Percentiles rank a stretch among this genome's conserved stretches.
Conservation (phyloP, 2,888 invertebrate genomes). For the Megastigmus dorsalis region DNA sequence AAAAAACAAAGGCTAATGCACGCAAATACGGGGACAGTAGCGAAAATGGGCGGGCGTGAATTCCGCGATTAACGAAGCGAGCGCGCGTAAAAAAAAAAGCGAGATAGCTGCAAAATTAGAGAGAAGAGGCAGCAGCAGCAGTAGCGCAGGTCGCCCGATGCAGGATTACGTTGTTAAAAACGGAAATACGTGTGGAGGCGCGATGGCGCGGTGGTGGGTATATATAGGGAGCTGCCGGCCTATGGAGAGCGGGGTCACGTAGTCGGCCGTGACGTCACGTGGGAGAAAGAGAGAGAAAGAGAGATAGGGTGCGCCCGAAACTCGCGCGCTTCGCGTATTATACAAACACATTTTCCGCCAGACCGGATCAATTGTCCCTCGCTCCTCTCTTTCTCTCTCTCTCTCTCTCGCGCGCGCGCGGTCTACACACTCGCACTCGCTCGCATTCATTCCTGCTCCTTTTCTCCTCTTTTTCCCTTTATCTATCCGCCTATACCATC, state of each 20-base stretch:
- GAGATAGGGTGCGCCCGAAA: constrained; percentile 61
- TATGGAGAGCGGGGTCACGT: constrained; percentile 60
- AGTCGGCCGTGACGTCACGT: constrained; percentile 57
- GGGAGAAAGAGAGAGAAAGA: too few relatives aligned
- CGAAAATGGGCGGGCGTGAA: neutral
- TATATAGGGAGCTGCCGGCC: too few relatives aligned
- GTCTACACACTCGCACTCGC: too few relatives aligned
- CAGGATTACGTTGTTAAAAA: constrained; percentile 25
- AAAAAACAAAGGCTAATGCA: too few relatives aligned
- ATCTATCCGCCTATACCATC: too few relatives aligned
- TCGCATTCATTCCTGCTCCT: too few relatives aligned
- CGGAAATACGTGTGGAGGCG: constrained; percentile 49
- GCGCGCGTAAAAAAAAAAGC: neutral
- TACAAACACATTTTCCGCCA: constrained; percentile 62
- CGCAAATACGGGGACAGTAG: too few relatives aligned
- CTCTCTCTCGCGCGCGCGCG: constrained; percentile 9
- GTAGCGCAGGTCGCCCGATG: too few relatives aligned
- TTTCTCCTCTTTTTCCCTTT: too few relatives aligned
- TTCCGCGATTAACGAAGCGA: constrained; percentile 20
- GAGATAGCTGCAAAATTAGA: too few relatives aligned
- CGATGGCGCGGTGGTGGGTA: too few relatives aligned
- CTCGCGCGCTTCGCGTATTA: constrained; percentile 59
- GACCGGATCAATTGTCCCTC: constrained; percentile 61
- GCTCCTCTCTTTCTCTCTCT: constrained; percentile 37
- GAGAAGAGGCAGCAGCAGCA: neutral